A percentile compares a stretch with the other conserved stretches of the same genome.
These are phyloP conservation scores for Muscicapa comitata DNA, from an alignment of 2,797 vertebrate genomes.

Conservation along the genomic window DNA sequence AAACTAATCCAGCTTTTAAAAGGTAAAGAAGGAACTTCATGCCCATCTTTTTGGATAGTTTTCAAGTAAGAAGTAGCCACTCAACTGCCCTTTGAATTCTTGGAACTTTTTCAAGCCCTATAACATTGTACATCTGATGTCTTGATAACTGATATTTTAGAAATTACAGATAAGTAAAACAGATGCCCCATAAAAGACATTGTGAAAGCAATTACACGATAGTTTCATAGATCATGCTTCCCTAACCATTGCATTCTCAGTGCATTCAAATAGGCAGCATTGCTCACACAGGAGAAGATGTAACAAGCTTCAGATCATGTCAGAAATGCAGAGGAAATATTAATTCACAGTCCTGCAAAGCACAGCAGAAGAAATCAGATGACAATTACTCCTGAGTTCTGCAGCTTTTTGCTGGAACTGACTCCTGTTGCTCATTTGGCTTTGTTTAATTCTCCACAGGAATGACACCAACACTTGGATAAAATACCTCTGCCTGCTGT, in stretches of 20 bases:
- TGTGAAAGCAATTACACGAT: neutral
- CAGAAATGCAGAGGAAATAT: neutral
- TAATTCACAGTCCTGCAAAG: neutral
- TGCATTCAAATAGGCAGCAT: neutral
- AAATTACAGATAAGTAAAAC: conserved; percentile 76
- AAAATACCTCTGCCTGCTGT: neutral
- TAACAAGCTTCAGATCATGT: neutral
- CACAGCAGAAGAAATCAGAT: neutral
- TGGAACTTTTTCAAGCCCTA: neutral
- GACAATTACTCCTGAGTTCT: neutral
- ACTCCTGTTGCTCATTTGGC: neutral
- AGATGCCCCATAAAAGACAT: conserved; percentile 55
- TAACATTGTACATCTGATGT: conserved; percentile 64
- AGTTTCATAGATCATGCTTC: conserved; percentile 54
- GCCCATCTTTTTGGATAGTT: neutral
- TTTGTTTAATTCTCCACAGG: neutral
- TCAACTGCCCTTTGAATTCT: neutral
- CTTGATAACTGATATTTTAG: conserved; percentile 67
- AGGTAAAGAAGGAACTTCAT: neutral
- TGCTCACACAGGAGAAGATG: neutral
- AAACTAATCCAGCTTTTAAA: neutral
- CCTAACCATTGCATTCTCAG: conserved; percentile 44
- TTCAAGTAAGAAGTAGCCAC: neutral
- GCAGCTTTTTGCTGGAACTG: neutral
- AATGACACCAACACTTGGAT: neutral